Conservation (phyloP, 2,113 vertebrate species). For the Raja brachyura region DNA sequence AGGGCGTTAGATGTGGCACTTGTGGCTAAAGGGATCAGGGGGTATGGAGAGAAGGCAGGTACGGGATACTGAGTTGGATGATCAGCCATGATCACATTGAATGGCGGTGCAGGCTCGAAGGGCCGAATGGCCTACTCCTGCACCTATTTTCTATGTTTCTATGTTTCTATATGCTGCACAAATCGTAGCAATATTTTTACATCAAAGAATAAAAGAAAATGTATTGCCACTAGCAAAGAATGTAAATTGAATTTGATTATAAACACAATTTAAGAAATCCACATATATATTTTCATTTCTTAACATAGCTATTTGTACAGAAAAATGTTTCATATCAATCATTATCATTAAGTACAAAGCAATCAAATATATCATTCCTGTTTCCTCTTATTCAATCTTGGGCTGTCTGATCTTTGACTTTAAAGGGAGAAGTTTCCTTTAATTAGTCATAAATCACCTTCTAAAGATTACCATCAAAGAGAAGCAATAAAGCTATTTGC, state of each 20-base stretch:
- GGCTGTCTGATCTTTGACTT: conserved; percentile 33
- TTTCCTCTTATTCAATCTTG: conserved; percentile 34
- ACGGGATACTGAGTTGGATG: no score
- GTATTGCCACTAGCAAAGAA: not conserved
- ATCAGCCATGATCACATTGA: no score
- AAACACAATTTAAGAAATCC: not conserved
- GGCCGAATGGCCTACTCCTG: no score
- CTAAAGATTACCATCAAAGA: conserved; percentile 35
- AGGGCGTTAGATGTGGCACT: no score
- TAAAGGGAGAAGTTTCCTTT: conserved; percentile 36
- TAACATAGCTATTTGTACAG: not conserved
- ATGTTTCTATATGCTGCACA: no score
- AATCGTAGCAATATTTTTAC: no score
- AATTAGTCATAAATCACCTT: conserved; percentile 38
- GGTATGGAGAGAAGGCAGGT: no score
- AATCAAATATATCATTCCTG: conserved; percentile 29
- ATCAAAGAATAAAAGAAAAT: not conserved
- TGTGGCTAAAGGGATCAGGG: no score
- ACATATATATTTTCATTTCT: not conserved
- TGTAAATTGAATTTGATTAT: not conserved
- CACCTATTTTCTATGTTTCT: no score
- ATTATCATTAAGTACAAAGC: conserved; percentile 36
- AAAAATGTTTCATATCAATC: conserved; percentile 17
- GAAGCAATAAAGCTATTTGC: conserved; percentile 35
- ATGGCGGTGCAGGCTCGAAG: no score